phyloP scores from a whole-genome alignment of 35 echinoderm and acorn worm genomes.

The Heliocidaris tuberculata region DNA sequence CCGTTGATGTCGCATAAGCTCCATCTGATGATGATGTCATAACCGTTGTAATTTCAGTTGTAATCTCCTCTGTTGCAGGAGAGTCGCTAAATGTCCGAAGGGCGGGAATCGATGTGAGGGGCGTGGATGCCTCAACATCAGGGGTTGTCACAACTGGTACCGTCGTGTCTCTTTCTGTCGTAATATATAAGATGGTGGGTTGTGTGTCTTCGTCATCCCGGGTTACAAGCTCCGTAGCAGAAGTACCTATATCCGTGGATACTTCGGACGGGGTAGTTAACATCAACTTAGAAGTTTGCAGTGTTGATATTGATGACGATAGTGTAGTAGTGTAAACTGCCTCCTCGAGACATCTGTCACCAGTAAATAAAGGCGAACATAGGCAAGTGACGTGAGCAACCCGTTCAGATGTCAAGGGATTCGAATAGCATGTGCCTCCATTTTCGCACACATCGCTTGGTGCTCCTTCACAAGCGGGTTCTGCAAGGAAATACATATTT shows the following conservation, averaged over 20 bases:
- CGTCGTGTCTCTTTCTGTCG: background rate
- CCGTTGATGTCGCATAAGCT: background rate
- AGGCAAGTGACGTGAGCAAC: slow-evolving; percentile 22
- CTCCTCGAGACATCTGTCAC: slow-evolving; percentile 3
- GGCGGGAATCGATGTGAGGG: background rate
- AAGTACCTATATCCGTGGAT: background rate
- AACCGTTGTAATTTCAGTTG: background rate
- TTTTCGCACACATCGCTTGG: background rate
- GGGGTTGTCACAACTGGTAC: background rate
- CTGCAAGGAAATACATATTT: background rate
- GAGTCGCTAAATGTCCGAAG: background rate
- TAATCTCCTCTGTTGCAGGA: background rate
- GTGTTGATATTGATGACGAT: background rate
- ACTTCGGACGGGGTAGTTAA: background rate
- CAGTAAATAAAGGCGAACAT: background rate
- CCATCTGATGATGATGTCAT: background rate
- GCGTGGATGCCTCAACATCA: background rate
- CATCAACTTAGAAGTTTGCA: background rate
- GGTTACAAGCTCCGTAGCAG: background rate
- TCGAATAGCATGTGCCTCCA: background rate
- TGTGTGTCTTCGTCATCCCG: background rate
- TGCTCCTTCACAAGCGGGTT: background rate
- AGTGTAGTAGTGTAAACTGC: background rate
- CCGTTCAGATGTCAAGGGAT: background rate
- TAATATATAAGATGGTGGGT: background rate